Conservation (phyloP, 2,797 vertebrate species). For the Artibeus jamaicensis region DNA sequence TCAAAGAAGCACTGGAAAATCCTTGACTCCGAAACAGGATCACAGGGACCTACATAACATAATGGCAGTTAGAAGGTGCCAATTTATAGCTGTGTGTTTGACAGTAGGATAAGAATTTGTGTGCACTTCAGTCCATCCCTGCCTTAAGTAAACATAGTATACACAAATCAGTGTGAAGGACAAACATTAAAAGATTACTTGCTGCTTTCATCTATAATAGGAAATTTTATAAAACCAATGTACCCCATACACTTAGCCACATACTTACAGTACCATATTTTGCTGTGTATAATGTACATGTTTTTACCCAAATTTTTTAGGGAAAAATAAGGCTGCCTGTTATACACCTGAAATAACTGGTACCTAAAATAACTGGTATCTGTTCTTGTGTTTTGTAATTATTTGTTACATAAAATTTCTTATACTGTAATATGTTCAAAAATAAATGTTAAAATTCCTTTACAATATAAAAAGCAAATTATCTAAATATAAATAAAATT, state of each 20-base stretch:
- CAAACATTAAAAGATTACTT: background rate
- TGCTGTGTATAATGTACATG: too few species aligned
- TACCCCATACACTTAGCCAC: background rate
- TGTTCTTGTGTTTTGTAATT: too few species aligned
- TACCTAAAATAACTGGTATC: too few species aligned
- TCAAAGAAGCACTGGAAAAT: conserved; percentile 1
- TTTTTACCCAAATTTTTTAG: too few species aligned
- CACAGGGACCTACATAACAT: background rate
- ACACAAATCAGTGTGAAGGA: background rate
- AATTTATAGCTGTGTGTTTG: background rate
- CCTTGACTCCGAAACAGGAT: background rate
- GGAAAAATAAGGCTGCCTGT: too few species aligned
- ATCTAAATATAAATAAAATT: too few species aligned
- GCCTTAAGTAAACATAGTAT: background rate
- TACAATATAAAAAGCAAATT: too few species aligned
- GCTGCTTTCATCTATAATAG: conserved; percentile 27
- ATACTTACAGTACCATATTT: background rate
- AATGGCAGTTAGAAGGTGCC: background rate
- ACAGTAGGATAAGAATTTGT: background rate
- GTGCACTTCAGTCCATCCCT: background rate
- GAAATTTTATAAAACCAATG: conserved; percentile 40
- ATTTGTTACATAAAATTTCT: too few species aligned
- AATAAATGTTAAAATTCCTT: too few species aligned
- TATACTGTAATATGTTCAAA: too few species aligned
- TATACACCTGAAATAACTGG: too few species aligned